A percentile compares a stretch with the other conserved stretches of the same genome.
phyloP scores from a whole-genome alignment of 2,888 invertebrate genomes.

The Fabriciana adippe region DNA sequence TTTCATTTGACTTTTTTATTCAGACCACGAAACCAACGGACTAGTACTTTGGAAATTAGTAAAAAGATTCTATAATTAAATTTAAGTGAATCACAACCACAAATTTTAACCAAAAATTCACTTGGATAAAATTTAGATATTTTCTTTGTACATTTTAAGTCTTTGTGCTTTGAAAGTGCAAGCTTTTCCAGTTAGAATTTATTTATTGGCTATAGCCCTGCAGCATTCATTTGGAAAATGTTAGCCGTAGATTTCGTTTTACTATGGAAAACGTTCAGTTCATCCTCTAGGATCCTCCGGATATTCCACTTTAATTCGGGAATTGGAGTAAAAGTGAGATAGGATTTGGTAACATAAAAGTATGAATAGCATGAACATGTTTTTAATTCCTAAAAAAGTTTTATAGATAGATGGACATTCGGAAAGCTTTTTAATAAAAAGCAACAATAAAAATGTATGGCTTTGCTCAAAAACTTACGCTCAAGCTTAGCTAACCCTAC shows the following conservation, averaged over 20 bases:
- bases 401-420: no score
- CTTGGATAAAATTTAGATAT: constrained; percentile 17
- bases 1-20: constrained; percentile 27
- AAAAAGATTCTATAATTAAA: constrained; percentile 17
- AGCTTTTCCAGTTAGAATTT: constrained; percentile 35
- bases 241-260: constrained; percentile 37
- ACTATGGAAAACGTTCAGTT: constrained; percentile 30
- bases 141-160: constrained; percentile 24
- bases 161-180: constrained; percentile 25
- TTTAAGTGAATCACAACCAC: constrained; percentile 7
- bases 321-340: constrained; percentile 24
- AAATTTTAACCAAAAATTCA: constrained; percentile 7
- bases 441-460: no score
- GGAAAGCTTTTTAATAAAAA: no score
- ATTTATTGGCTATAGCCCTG: constrained; percentile 36
- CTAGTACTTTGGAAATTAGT: constrained; percentile 12
- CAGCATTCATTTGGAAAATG: constrained; percentile 39
- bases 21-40: constrained; percentile 20
- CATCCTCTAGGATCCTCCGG: constrained; percentile 30
- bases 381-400: no score
- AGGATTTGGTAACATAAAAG: constrained; percentile 8
- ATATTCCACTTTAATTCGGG: constrained; percentile 28
- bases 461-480: no score
- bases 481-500: no score
- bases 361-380: no score